phyloP scores from a whole-genome alignment of 2,113 vertebrate genomes.

The Xenus cinereus region DNA sequence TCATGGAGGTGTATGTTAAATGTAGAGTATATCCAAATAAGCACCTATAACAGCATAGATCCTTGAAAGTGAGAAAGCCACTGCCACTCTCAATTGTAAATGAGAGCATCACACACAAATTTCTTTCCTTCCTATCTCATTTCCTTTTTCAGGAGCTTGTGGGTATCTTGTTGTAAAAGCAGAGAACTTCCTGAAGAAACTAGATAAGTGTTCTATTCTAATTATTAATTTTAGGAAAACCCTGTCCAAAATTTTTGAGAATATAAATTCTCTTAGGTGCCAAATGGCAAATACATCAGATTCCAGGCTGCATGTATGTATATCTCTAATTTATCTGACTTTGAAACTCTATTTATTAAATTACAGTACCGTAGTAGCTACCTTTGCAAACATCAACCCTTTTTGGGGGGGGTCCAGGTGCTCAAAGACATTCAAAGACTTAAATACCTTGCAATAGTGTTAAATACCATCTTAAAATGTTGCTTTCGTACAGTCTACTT shows the following conservation, averaged over 20 bases:
- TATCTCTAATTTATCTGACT: not conserved
- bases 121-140: not conserved
- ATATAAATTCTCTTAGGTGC: not conserved
- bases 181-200: not conserved
- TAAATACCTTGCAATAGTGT: not conserved
- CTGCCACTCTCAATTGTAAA: not conserved
- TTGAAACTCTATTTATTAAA: not conserved
- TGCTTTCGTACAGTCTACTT: not conserved
- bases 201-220: not conserved
- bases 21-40: not conserved
- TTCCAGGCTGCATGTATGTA: not conserved
- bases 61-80: not conserved
- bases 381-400: not conserved
- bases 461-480: not conserved
- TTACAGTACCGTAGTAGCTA: not conserved
- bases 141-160: not conserved
- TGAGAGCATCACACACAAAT: not conserved
- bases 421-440: not conserved
- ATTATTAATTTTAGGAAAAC: not conserved
- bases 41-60: not conserved
- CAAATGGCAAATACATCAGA: not conserved
- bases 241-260: not conserved
- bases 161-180: not conserved
- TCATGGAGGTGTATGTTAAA: not conserved
- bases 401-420: not conserved